Evolutionary conservation across 2,797 vertebrate species (phyloP), one percentile per base, ranked within the genome.

Genomic region (Anniella stebbinsi): DNA sequence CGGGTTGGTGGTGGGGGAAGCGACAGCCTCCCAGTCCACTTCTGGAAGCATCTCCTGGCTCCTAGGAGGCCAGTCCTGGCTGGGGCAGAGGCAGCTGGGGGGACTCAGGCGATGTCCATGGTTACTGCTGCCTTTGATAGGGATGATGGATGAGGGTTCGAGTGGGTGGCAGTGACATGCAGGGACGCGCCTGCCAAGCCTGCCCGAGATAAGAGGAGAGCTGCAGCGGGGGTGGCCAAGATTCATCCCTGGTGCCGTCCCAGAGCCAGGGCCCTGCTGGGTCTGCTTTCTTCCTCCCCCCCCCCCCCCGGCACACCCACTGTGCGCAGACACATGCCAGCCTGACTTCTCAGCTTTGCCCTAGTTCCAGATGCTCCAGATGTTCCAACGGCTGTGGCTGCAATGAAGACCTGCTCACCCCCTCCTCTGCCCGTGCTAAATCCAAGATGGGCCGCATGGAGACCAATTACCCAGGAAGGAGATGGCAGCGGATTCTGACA

Each of bases 401-500:
- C 12, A n/a, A 69, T n/a, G 73, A 76, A 87, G 73, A n/a, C 2
- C 86, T 6, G 33, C 75, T 78, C 78, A 87, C 66, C 86, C 60
- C 15, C 60, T 48, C 60, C 11, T n/a, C n/a, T n/a, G 11, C 25
- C 38, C 4, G 21, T 2, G 28, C 73, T 13, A 67, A 67, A n/a
- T 45, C 75, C 60, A 3, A 10, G 2, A 13, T 0, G 1, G 36
- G 73, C 86, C 41, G 2, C 86, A 25, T 9, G 60, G 86, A 78
- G 86, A 67, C 86, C 86, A 87, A 78, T 78, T 78, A 78, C 28
- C 3, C 11, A 3, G 30, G 54, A 28, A 33, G 23, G 51, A 15
- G 25, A 11, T 2, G 41, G 30, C 4, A 23, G 10, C 41, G 72
- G 51, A 13, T 77, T 41, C 8, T 75, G 76, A n/a, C 36, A 10